phyloP scores from a whole-genome alignment of 2,797 vertebrate genomes.

The Scyliorhinus canicula region DNA sequence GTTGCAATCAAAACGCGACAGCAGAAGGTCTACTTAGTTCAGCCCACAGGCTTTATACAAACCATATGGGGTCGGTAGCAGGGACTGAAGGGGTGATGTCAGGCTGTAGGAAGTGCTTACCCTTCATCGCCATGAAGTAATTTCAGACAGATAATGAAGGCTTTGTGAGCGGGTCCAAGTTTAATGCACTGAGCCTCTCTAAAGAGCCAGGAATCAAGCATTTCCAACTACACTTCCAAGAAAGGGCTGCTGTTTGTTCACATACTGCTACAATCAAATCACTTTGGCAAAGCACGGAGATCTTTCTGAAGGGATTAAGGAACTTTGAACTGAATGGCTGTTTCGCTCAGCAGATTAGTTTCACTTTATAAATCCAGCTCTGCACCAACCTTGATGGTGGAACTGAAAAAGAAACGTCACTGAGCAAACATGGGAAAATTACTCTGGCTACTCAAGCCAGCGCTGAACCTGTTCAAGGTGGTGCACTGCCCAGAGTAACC shows the following conservation, averaged over 20 bases:
- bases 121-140: slow-evolving; percentile 34
- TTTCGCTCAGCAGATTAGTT: neutral
- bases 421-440: neutral
- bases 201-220: neutral
- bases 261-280: neutral
- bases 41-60: neutral
- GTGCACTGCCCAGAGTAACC: neutral
- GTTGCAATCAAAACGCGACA: slow-evolving; percentile 9
- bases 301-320: neutral
- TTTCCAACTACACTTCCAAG: slow-evolving; percentile 1
- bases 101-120: neutral
- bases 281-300: neutral
- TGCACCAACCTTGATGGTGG: neutral
- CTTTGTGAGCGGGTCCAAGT: slow-evolving; percentile 10
- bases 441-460: neutral
- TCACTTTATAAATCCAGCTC: neutral
- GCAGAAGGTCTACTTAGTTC: neutral
- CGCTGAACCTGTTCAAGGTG: neutral
- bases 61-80: slow-evolving; percentile 26
- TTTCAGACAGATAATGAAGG: slow-evolving; percentile 10
- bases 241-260: neutral
- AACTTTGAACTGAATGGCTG: slow-evolving; percentile 5
- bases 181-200: neutral
- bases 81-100: slow-evolving; percentile 20
- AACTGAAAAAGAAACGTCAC: neutral